Percentiles rank a stretch among this genome's conserved stretches.
These are phyloP conservation scores for Perognathus longimembris DNA, from an alignment of 2,113 vertebrate species.

Conservation along the genomic window DNA sequence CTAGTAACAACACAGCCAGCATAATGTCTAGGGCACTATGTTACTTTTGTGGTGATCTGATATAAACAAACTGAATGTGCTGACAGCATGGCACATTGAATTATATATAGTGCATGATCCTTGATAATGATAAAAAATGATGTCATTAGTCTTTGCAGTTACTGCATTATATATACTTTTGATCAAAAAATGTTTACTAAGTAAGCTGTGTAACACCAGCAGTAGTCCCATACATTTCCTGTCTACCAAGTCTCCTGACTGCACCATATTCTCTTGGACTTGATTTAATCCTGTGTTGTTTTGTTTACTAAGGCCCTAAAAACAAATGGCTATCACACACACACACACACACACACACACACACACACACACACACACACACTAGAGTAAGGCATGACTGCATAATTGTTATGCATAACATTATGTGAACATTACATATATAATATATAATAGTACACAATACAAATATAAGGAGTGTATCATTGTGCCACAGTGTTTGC, in stretches of 20 bases:
- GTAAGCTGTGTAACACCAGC: neutral
- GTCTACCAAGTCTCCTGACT: neutral
- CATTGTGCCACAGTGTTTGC: too few species aligned
- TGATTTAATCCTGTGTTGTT: neutral
- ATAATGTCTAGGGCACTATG: neutral
- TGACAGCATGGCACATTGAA: neutral
- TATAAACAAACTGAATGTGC: neutral
- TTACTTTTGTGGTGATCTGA: neutral
- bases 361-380: neutral
- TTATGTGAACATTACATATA: neutral
- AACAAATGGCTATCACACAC: neutral
- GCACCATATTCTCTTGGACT: neutral
- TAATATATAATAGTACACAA: too few species aligned
- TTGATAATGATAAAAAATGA: neutral
- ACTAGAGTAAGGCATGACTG: neutral
- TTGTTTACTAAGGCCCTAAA: neutral
- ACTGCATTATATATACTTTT: neutral
- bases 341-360: neutral
- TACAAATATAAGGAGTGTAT: too few species aligned
- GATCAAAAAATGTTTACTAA: neutral
- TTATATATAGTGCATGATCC: neutral
- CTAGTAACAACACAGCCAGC: neutral
- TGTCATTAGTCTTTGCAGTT: neutral
- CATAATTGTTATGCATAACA: neutral
- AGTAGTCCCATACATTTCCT: neutral